A percentile compares a stretch with the other conserved stretches of the same genome.
These are phyloP conservation scores for Tetragnatha montana DNA, from an alignment of 2,888 invertebrate species.

Conservation along the genomic window DNA sequence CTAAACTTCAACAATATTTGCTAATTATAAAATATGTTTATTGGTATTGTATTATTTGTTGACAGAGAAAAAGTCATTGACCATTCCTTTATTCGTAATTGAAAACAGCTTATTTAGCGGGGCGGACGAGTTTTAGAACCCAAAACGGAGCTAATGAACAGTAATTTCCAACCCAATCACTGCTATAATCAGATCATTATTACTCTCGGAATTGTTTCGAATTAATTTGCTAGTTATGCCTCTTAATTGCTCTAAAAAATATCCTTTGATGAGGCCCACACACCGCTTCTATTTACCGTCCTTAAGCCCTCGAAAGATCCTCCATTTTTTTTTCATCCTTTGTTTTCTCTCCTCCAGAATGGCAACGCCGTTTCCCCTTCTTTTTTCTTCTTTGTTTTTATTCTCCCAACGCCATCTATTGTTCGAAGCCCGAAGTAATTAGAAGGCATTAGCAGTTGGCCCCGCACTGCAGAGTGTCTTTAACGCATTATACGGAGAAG, in stretches of 20 bases:
- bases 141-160: neutral
- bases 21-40: neutral
- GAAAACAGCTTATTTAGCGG: no score
- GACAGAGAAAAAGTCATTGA: no score
- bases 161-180: neutral
- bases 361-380: constrained; percentile 51
- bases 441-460: constrained; percentile 66
- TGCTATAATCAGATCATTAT: neutral
- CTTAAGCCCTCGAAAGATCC: neutral
- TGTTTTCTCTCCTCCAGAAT: constrained; percentile 25
- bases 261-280: neutral
- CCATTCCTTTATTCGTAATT: no score
- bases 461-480: constrained; percentile 50
- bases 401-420: constrained; percentile 65
- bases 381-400: constrained; percentile 44
- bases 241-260: neutral
- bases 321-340: constrained; percentile 4
- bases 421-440: constrained; percentile 68
- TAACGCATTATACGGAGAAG: constrained; percentile 55
- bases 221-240: neutral
- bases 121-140: neutral
- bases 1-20: constrained; percentile 23
- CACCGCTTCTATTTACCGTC: neutral
- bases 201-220: neutral
- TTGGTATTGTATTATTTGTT: neutral